Evolutionary conservation across 1,140 invertebrate genomes (phyloP), one percentile per base, ranked within the genome.

Genomic region (Drosophila asahinai): DNA sequence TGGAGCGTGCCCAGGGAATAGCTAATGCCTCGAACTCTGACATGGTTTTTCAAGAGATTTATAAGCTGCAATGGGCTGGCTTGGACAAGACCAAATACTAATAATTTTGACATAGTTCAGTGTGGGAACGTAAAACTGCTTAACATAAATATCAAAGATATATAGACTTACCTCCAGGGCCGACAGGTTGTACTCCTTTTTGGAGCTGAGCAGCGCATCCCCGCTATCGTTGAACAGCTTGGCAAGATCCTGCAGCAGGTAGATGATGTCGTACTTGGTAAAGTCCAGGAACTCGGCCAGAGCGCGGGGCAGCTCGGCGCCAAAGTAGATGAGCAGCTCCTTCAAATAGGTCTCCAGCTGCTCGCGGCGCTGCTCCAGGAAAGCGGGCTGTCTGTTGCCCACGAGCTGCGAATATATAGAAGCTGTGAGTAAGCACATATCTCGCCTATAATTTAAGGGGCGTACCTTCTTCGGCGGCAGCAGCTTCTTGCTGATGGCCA

Each of bases 401-500:
- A 97, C 95, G 0, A 93, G 78, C 92, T 93, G 1, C 2, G 1
- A 22, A 22, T 22, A 22, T 22, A 22, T 22, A 22, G n/a, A n/a
- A 22, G 19, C 19, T 22, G 19, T 22, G 19, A 22, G 2, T 22
- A 22, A 27, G 9, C 33, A 4, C 12, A 9, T 48, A 8, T 1
- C 2, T 45, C 4, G 9, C 15, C 0, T 15, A 12, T n/a, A 30
- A 19, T 79, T 40, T 9, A 42, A 22, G 67, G 71, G 74, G 71
- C 81, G 79, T 91, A 98, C 94, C 93, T 98, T 98, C 92, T 99
- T 99, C 5, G 97, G 97, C 17, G 98, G 98, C 14, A 99, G 92
- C 61, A 98, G 94, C 80, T 97, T 97, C 92, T 97, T 97, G 22
- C 95, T 95, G 1, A 98, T 95, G 17, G 97, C 95, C 91, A 97